Conservation (phyloP, 2,797 vertebrate species). For the Meriones psammophilus region DNA sequence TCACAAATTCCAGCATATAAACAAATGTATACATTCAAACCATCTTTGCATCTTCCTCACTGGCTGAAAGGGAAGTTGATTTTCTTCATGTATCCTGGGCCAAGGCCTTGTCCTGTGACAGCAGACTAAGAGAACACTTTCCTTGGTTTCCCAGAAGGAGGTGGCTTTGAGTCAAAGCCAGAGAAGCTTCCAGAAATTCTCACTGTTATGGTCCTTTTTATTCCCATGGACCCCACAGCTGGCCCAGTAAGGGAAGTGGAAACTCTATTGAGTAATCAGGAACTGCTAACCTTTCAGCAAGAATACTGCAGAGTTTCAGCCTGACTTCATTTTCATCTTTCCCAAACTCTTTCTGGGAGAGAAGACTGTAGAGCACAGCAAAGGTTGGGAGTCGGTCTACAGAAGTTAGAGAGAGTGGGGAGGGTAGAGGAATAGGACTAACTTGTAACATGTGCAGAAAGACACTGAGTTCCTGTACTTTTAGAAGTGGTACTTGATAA, state of each 20-base stretch:
- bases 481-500: background rate
- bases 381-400: background rate
- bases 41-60: background rate
- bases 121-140: slow-evolving; percentile 76
- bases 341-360: background rate
- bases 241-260: slow-evolving; percentile 63
- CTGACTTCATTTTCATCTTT: background rate
- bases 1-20: background rate
- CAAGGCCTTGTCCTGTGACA: background rate
- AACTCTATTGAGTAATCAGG: slow-evolving; percentile 79
- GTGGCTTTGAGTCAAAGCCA: slow-evolving; percentile 79
- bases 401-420: background rate
- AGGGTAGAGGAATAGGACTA: background rate
- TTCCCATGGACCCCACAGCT: slow-evolving; percentile 81
- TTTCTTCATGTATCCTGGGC: background rate
- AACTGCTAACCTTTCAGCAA: slow-evolving; percentile 75
- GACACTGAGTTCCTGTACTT: background rate
- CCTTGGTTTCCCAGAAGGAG: slow-evolving; percentile 72
- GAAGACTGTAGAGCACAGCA: background rate
- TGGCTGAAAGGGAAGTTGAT: background rate
- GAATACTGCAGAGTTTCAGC: slow-evolving; percentile 58
- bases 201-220: slow-evolving; percentile 82
- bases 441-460: background rate
- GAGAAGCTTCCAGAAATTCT: slow-evolving; percentile 85
- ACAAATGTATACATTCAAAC: background rate